phyloP scores from a whole-genome alignment of 2,888 invertebrate species.

The Germaria angustata region DNA sequence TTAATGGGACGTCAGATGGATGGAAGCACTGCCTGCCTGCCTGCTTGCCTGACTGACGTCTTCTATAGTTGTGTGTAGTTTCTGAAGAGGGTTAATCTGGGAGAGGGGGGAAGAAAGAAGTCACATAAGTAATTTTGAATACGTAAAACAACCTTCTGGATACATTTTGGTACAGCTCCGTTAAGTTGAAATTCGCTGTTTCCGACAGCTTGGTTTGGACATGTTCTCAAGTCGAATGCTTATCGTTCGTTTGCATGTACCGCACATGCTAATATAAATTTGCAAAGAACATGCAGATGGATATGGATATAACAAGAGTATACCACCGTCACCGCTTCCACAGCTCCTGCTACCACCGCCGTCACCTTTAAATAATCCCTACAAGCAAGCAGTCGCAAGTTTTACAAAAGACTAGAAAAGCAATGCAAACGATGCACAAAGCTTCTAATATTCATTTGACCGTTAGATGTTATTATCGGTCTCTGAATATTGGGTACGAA shows the following conservation, averaged over 20 bases:
- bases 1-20: constrained; percentile 75
- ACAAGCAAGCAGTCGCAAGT: constrained; percentile 38
- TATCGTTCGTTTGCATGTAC: constrained; percentile 53
- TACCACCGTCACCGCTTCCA: background rate
- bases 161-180: constrained; percentile 68
- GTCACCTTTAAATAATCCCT: constrained; percentile 32
- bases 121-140: constrained; percentile 68
- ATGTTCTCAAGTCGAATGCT: constrained; percentile 73
- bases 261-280: constrained; percentile 10
- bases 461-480: constrained; percentile 70
- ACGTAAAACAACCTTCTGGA: constrained; percentile 62
- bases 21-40: constrained; percentile 70
- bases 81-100: constrained; percentile 15
- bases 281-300: constrained; percentile 34
- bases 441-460: constrained; percentile 71
- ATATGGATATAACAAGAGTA: constrained; percentile 5
- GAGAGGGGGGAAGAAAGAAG: constrained; percentile 12
- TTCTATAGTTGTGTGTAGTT: constrained; percentile 25
- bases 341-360: background rate
- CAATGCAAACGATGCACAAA: constrained; percentile 48
- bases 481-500: constrained; percentile 46
- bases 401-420: constrained; percentile 30
- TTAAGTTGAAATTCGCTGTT: constrained; percentile 73
- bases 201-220: constrained; percentile 74
- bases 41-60: constrained; percentile 21